These are phyloP conservation scores for Burhinus bistriatus DNA, from an alignment of 2,113 vertebrate species.

Conservation along the genomic window DNA sequence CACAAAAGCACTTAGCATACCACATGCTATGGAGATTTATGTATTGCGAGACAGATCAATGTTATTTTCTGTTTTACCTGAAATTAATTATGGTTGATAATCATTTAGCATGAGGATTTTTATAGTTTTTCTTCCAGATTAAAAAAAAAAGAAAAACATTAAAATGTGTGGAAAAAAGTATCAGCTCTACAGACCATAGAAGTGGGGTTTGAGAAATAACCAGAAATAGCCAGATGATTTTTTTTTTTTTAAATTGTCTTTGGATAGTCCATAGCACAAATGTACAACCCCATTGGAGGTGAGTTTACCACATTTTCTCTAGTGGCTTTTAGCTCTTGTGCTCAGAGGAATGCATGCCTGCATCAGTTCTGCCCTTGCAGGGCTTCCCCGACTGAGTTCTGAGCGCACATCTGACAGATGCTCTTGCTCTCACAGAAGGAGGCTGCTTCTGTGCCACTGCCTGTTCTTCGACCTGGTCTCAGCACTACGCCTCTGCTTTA, in stretches of 20 bases:
- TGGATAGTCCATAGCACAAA: background rate
- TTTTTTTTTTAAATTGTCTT: background rate
- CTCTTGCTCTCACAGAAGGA: background rate
- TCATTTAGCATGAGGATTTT: background rate
- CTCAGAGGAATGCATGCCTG: rapidly evolving
- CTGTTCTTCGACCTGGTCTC: background rate
- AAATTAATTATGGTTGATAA: background rate
- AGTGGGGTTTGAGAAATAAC: background rate
- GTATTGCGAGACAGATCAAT: background rate
- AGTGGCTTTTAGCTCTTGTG: background rate
- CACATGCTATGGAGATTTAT: background rate
- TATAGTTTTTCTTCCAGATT: background rate
- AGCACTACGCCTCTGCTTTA: background rate
- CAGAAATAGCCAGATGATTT: background rate
- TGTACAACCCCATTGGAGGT: background rate
- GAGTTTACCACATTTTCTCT: background rate
- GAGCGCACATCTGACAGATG: background rate
- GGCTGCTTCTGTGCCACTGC: background rate
- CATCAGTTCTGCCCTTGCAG: background rate
- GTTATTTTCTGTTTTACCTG: background rate
- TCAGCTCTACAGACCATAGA: background rate
- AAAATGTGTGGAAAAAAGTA: background rate
- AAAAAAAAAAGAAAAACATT: background rate
- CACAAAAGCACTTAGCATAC: background rate
- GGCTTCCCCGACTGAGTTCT: background rate